These are phyloP conservation scores for Seladonia tumulorum DNA, from an alignment of 2,888 invertebrate species.

Conservation along the genomic window DNA sequence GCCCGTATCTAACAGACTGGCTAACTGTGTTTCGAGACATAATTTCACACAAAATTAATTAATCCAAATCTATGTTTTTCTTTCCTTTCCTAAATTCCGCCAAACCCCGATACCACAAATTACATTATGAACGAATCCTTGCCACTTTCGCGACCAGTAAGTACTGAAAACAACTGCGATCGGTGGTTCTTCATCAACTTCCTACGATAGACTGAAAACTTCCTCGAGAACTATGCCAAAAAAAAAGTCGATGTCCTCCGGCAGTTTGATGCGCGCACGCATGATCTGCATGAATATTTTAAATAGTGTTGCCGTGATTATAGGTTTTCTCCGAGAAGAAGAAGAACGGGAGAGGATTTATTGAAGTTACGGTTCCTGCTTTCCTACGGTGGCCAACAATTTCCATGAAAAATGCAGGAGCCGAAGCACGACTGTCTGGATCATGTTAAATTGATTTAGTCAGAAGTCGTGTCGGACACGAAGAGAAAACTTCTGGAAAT, in stretches of 20 bases:
- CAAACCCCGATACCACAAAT: not conserved
- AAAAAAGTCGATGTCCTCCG: not conserved
- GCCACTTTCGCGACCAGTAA: not conserved
- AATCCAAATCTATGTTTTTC: not conserved
- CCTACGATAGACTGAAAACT: not conserved
- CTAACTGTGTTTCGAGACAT: not conserved
- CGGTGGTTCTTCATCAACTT: not conserved
- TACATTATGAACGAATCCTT: not conserved
- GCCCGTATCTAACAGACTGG: not conserved
- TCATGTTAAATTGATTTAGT: constrained; percentile 8
- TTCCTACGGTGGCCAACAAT: not conserved
- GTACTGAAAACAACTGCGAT: not conserved
- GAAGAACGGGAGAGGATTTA: not conserved
- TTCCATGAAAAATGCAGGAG: constrained; percentile 1
- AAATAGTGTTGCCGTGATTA: not conserved
- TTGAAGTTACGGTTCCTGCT: not conserved
- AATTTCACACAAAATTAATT: not conserved
- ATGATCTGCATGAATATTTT: not conserved
- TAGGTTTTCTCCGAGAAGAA: not conserved
- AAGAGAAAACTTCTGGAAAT: constrained; percentile 4
- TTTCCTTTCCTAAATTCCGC: not conserved
- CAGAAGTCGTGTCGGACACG: not conserved
- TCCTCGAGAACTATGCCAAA: not conserved
- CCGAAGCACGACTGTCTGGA: not conserved
- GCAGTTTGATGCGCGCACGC: not conserved